phyloP scores from a whole-genome alignment of 2,113 vertebrate species.

The Synchiropus splendidus region DNA sequence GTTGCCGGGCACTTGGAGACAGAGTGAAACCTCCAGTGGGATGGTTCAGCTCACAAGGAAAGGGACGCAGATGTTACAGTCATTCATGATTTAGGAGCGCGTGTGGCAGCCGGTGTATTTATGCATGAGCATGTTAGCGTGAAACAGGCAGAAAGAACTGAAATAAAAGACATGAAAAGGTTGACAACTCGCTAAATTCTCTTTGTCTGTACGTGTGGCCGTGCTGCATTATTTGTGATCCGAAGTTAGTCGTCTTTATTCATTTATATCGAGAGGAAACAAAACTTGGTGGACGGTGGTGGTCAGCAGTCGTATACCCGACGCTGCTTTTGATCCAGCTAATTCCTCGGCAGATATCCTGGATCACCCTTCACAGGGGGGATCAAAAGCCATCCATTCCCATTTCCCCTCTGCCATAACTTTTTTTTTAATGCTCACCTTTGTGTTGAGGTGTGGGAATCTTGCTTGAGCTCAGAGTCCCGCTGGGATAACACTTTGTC shows the following conservation, averaged over 20 bases:
- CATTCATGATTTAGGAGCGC: conserved; percentile 41
- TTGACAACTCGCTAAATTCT: too few relatives aligned
- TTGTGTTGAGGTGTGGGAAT: conserved; percentile 16
- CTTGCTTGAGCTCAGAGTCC: conserved; percentile 39
- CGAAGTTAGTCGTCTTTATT: too few relatives aligned
- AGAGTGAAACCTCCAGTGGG: conserved; percentile 4
- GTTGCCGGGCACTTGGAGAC: conserved; percentile 3
- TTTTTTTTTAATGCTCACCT: conserved; percentile 21
- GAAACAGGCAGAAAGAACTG: conserved; percentile 8
- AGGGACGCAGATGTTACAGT: conserved; percentile 35
- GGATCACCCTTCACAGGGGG: background rate
- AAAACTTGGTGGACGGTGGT: too few relatives aligned
- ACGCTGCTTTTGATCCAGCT: background rate
- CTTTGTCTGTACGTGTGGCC: too few relatives aligned
- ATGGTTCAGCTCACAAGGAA: conserved; percentile 15
- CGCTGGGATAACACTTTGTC: conserved; percentile 31
- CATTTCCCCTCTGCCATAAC: conserved; percentile 4
- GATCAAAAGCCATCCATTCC: background rate
- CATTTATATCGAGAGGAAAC: too few relatives aligned
- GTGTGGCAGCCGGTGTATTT: conserved; percentile 14
- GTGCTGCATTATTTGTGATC: too few relatives aligned
- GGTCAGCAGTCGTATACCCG: too few relatives aligned
- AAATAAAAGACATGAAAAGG: conserved; percentile 4
- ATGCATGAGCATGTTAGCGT: conserved; percentile 5
- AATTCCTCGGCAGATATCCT: background rate